phyloP scores from a whole-genome alignment of 1,140 invertebrate genomes.

The Procambarus virginalis region DNA sequence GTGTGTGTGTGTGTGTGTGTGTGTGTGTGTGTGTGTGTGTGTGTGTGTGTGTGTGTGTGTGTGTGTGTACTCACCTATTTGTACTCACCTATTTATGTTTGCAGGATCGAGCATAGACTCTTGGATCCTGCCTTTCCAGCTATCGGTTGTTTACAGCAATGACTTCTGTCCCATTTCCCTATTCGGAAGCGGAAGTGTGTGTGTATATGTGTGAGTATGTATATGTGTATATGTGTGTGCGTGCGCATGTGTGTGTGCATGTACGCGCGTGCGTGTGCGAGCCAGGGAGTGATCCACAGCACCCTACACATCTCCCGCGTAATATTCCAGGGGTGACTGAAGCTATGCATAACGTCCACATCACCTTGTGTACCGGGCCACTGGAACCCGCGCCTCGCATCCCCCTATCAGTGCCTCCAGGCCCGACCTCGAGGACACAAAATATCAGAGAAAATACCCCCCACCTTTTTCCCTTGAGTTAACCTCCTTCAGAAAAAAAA shows the following conservation, averaged over 20 bases:
- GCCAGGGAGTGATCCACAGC: not conserved
- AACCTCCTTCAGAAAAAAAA: not conserved
- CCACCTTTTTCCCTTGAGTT: not conserved
- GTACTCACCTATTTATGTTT: too few relatives aligned
- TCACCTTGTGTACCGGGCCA: not conserved
- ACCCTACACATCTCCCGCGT: too few relatives aligned
- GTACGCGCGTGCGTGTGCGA: too few relatives aligned
- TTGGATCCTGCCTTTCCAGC: too few relatives aligned
- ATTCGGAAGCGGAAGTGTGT: too few relatives aligned
- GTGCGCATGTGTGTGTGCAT: not conserved
- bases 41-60: too few relatives aligned
- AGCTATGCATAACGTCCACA: slow-evolving; percentile 4
- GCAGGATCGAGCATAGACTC: too few relatives aligned
- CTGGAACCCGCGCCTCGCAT: not conserved
- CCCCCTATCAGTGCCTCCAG: not conserved
- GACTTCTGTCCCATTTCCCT: too few relatives aligned
- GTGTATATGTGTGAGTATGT: not conserved
- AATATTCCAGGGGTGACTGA: not conserved
- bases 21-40: too few relatives aligned
- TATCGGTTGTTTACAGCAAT: too few relatives aligned
- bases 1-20: too few relatives aligned
- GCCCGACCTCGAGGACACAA: not conserved
- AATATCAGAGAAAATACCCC: not conserved
- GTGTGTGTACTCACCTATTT: too few relatives aligned
- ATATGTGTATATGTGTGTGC: not conserved